A percentile compares a stretch with the other conserved stretches of the same genome.
Conservation (phyloP, 2,888 invertebrate genomes). For the Chloroclystis v-ata region DNA sequence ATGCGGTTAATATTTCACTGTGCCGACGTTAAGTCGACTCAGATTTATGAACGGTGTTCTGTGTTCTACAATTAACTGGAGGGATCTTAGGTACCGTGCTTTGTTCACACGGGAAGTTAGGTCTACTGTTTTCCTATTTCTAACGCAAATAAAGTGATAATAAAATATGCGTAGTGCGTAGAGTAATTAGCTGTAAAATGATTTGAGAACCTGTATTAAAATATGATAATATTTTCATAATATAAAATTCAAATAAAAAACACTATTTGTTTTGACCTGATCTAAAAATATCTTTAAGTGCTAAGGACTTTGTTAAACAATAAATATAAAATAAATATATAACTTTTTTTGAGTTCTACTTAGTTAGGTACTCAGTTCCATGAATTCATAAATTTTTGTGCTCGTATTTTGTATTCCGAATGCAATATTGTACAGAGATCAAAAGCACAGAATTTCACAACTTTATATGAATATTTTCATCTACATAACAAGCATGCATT, state of each 20-base stretch:
- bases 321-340: no score
- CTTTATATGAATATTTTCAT: slow-evolving; percentile 27
- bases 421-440: slow-evolving; percentile 16
- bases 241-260: no score
- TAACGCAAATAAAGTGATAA: no score
- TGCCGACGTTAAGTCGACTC: slow-evolving; percentile 70
- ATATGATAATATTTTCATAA: no score
- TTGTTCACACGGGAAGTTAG: slow-evolving; percentile 1
- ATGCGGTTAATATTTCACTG: slow-evolving; percentile 73
- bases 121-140: background rate
- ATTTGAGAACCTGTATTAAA: no score
- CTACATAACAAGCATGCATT: slow-evolving; percentile 21
- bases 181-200: no score
- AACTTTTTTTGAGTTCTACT: background rate
- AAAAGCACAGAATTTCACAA: slow-evolving; percentile 20
- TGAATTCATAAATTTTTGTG: background rate
- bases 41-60: slow-evolving; percentile 67
- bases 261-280: no score
- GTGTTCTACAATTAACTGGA: slow-evolving; percentile 71
- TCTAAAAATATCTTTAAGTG: no score
- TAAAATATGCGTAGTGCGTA: no score
- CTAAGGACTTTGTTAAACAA: no score
- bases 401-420: slow-evolving; percentile 12
- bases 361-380: no score
- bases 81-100: slow-evolving; percentile 19